Conservation (phyloP, 2,888 invertebrate genomes). For the Malthinus seriepunctatus region DNA sequence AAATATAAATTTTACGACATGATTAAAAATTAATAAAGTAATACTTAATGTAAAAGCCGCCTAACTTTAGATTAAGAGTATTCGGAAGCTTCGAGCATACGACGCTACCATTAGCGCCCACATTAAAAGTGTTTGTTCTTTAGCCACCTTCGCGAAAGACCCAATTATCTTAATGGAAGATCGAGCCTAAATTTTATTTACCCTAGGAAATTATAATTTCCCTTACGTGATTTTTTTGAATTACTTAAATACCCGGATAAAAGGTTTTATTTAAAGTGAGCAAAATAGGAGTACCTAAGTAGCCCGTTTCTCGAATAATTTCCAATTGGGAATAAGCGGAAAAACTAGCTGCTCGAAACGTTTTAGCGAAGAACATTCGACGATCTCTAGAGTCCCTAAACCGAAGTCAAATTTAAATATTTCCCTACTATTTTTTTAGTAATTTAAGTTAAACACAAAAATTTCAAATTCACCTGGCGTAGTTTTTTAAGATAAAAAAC, state of each 20-base stretch:
- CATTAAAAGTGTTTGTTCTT: slow-evolving; percentile 11
- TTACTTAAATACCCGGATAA: no score
- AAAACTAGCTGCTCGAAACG: not conserved
- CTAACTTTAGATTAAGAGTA: slow-evolving; percentile 6
- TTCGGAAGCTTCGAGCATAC: slow-evolving; percentile 1
- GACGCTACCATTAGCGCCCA: slow-evolving; percentile 9
- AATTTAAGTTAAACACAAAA: no score
- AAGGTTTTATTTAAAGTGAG: no score
- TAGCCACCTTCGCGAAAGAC: slow-evolving; percentile 6
- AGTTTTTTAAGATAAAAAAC: no score
- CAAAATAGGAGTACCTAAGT: no score
- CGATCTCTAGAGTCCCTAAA: slow-evolving; percentile 2
- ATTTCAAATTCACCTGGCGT: no score
- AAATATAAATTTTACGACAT: not conserved
- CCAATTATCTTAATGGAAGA: slow-evolving; percentile 12
- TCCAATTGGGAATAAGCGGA: not conserved
- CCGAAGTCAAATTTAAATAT: no score
- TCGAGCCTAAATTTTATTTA: slow-evolving; percentile 17
- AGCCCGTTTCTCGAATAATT: no score
- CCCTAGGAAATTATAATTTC: slow-evolving; percentile 4
- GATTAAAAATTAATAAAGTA: slow-evolving; percentile 1
- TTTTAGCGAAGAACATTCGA: not conserved
- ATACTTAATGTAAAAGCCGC: not conserved
- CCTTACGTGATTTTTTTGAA: no score
- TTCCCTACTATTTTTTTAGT: no score